These are phyloP conservation scores for Gadopsis marmoratus DNA, from an alignment of 2,797 vertebrate species.

Conservation along the genomic window DNA sequence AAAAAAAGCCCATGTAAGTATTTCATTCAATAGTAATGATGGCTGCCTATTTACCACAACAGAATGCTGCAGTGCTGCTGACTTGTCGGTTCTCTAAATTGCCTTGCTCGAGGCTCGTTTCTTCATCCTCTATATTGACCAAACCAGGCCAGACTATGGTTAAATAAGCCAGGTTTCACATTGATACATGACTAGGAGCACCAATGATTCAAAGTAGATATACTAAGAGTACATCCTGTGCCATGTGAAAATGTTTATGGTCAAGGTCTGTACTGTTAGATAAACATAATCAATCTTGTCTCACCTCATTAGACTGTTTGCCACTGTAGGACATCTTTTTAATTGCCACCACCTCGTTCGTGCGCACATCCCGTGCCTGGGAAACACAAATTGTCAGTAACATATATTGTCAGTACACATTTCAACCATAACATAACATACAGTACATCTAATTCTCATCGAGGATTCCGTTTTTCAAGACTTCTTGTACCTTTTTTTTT, in stretches of 20 bases:
- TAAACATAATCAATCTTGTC: constrained; percentile 2
- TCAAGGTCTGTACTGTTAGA: not conserved
- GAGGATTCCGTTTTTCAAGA: constrained; percentile 8
- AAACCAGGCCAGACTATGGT: not conserved
- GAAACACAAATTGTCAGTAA: constrained; percentile 33
- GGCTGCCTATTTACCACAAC: not conserved
- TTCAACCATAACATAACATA: not conserved
- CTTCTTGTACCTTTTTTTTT: not conserved
- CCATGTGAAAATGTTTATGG: not conserved
- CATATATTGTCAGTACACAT: not conserved
- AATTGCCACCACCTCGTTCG: constrained; percentile 99
- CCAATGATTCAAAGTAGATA: not conserved
- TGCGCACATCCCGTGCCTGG: constrained; percentile 96
- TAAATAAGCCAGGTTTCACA: not conserved
- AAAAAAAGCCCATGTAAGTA: not conserved
- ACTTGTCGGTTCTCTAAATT: not conserved
- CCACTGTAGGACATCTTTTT: constrained; percentile 99
- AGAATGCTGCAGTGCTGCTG: not conserved
- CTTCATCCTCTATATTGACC: not conserved
- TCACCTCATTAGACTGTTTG: constrained; percentile 97
- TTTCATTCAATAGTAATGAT: not conserved
- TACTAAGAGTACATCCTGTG: not conserved
- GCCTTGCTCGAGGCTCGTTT: not conserved
- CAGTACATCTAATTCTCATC: not conserved
- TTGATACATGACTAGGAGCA: not conserved